A percentile compares a stretch with the other conserved stretches of the same genome.
Conservation (phyloP, 2,797 vertebrate genomes). For the Sphaeramia orbicularis region DNA sequence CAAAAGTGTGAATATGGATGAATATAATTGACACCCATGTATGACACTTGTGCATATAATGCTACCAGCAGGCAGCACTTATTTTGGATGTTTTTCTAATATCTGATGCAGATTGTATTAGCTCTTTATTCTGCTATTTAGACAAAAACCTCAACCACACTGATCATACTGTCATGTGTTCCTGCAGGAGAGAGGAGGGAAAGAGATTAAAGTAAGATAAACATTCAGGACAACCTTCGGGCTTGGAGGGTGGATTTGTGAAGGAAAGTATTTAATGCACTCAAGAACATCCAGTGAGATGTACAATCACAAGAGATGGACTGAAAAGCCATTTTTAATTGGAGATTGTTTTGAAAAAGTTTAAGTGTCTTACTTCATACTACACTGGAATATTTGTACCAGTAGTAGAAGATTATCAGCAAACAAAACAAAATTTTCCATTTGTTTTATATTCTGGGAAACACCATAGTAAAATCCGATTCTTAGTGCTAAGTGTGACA, state of each 20-base stretch:
- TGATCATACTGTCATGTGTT: not conserved
- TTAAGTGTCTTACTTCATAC: no score
- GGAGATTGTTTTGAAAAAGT: not conserved
- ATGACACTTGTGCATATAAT: no score
- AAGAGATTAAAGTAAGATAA: not conserved
- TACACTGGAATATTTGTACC: no score
- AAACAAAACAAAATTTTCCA: not conserved
- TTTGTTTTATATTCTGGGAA: not conserved
- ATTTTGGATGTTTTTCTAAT: not conserved
- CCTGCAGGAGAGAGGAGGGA: conserved; percentile 3
- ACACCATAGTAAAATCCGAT: not conserved
- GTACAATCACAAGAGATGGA: not conserved
- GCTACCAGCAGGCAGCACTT: no score
- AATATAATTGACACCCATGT: no score
- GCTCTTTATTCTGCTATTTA: conserved; percentile 12
- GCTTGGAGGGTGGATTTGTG: not conserved
- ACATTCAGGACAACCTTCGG: not conserved
- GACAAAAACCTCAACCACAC: not conserved
- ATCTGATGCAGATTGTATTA: not conserved
- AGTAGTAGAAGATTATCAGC: not conserved
- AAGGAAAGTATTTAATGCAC: not conserved
- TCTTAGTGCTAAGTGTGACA: not conserved
- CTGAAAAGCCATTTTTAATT: not conserved
- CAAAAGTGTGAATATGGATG: no score
- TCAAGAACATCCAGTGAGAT: not conserved